phyloP scores from a whole-genome alignment of 2,113 vertebrate genomes.

The Nicator chloris region DNA sequence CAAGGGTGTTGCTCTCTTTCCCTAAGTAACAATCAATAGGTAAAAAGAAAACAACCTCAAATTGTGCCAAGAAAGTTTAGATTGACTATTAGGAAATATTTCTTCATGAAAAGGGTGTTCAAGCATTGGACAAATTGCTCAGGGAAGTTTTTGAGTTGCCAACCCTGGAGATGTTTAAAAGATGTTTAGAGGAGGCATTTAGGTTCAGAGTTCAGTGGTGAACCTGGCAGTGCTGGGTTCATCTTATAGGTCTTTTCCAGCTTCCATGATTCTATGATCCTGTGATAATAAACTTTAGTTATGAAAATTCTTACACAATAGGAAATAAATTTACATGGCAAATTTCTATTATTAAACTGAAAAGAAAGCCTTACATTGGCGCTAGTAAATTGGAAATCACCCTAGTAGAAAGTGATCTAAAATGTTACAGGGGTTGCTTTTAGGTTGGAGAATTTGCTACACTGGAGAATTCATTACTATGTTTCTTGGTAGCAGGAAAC shows the following conservation, averaged over 20 bases:
- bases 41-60: background rate
- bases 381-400: background rate
- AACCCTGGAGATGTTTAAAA: background rate
- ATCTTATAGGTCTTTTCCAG: background rate
- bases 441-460: background rate
- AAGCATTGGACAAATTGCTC: background rate
- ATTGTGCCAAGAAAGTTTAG: background rate
- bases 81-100: background rate
- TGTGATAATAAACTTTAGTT: background rate
- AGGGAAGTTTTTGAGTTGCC: background rate
- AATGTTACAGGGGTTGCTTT: background rate
- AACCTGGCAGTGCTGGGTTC: background rate
- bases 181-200: background rate
- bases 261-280: background rate
- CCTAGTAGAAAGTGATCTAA: background rate
- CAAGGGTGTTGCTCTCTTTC: background rate
- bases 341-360: background rate
- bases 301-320: background rate
- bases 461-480: background rate
- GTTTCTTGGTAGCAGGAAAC: background rate
- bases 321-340: background rate
- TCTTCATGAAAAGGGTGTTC: background rate
- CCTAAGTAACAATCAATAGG: background rate
- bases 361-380: background rate
- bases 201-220: background rate